These are phyloP conservation scores for Varroa destructor DNA, from an alignment of 1,140 invertebrate species.

Conservation along the genomic window DNA sequence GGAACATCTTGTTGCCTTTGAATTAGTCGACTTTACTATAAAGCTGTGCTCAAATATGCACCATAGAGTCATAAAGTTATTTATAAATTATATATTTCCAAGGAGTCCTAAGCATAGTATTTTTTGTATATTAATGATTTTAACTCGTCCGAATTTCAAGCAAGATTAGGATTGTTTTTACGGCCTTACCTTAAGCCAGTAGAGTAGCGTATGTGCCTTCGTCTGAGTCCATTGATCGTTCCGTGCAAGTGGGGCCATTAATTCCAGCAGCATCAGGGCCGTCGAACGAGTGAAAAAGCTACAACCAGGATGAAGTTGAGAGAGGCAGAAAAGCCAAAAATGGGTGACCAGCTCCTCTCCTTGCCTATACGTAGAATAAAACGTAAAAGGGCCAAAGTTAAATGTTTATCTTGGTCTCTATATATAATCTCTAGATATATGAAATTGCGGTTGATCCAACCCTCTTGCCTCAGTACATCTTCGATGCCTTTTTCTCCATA, in stretches of 20 bases:
- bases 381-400: too few species aligned
- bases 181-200: not conserved
- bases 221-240: not conserved
- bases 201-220: not conserved
- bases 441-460: not conserved
- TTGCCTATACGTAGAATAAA: not conserved
- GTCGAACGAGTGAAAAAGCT: constrained; percentile 22
- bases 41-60: too few species aligned
- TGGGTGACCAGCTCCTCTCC: not conserved
- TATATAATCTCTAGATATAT: too few species aligned
- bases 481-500: constrained; percentile 4
- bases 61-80: too few species aligned
- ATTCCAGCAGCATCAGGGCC: constrained; percentile 10
- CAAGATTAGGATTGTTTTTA: not conserved
- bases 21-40: too few species aligned
- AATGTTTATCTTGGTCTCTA: too few species aligned
- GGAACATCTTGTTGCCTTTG: too few species aligned
- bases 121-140: not conserved
- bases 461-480: not conserved
- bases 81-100: too few species aligned
- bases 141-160: not conserved
- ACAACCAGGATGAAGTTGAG: constrained; percentile 7
- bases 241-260: not conserved
- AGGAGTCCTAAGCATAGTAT: too few species aligned
- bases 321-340: not conserved